Base-by-base conservation (phyloP, 2,888 invertebrate species). In the Lydus trimaculatus region DNA sequence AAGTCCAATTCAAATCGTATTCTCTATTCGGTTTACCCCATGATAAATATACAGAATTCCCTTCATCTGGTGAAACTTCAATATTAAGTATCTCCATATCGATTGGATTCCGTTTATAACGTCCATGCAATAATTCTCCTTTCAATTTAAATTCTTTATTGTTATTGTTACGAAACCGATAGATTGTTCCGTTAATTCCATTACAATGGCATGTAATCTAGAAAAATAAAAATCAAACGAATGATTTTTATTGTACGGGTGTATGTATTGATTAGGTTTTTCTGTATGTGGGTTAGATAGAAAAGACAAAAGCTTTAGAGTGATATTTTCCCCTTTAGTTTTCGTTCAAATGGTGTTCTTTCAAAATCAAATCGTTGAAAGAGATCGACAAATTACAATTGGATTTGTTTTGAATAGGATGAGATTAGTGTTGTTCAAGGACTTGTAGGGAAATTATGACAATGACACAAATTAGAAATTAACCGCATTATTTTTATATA, bases 21-120 rank as follows among this genome's bases (percentile, higher is more conserved):
- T 72, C 73, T 31, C 75, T 66, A 17, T 72, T 62, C 63, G 73
- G 69, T 28, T 65, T 72, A n/a, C 81, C 80, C 81, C 81, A 81
- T n/a, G 76, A 73, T 56, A 81, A 36, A 59, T 75, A 73, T 11
- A 80, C 74, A 20, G 78, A 76, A 65, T 81, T 81, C 11, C 76
- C 76, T 33, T 78, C 71, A 36, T 75, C 78, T 31, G 74, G 73
- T 48, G 75, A 73, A 20, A 81, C 74, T 61, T 75, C 73, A 31
- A 81, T 73, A 6, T 72, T 66, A n/a, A 79, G 70, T 64, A 80
- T 80, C 58, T 80, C 80, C 69, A 80, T 77, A 63, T 73, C 77
- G 65, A 72, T 66, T 60, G 72, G 69, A 17, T 48, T 48, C 3
- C 48, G 7, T 11, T 20, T 48, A 23, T 20, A 48, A 48, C 20